Conservation (phyloP, 2,797 vertebrate genomes). For the Tympanoctomys barrerae region DNA sequence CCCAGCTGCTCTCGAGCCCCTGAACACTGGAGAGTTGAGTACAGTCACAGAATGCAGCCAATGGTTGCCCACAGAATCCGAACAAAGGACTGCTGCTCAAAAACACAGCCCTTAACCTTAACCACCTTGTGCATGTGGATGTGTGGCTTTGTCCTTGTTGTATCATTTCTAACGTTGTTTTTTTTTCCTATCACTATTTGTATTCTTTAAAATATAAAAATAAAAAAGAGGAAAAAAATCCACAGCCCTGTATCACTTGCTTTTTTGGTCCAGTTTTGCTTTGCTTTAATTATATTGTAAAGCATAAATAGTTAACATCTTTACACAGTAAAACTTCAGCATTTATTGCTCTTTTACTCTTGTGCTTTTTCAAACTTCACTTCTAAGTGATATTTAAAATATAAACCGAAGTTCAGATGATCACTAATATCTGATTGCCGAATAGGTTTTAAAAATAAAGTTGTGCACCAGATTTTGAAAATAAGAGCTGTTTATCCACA, state of each 20-base stretch:
- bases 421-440: neutral
- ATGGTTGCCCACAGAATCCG: neutral
- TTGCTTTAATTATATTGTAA: neutral
- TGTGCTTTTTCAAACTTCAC: slow-evolving; percentile 5
- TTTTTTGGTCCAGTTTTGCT: neutral
- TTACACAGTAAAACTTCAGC: neutral
- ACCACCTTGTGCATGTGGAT: too few relatives aligned
- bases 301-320: neutral
- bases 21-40: neutral
- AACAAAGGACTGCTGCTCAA: neutral
- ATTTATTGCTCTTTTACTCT: neutral
- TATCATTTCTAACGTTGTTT: too few relatives aligned
- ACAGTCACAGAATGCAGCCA: rapidly evolving
- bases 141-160: too few relatives aligned
- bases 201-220: too few relatives aligned
- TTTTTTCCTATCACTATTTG: too few relatives aligned
- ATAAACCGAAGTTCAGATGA: neutral
- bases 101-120: neutral
- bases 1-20: rapidly evolving
- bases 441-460: slow-evolving; percentile 47
- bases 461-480: neutral
- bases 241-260: neutral
- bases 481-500: neutral
- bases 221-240: too few relatives aligned
- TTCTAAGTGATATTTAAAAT: neutral